Base-by-base conservation (phyloP, 2,113 vertebrate genomes). In the Pollachius pollachius region DNA sequence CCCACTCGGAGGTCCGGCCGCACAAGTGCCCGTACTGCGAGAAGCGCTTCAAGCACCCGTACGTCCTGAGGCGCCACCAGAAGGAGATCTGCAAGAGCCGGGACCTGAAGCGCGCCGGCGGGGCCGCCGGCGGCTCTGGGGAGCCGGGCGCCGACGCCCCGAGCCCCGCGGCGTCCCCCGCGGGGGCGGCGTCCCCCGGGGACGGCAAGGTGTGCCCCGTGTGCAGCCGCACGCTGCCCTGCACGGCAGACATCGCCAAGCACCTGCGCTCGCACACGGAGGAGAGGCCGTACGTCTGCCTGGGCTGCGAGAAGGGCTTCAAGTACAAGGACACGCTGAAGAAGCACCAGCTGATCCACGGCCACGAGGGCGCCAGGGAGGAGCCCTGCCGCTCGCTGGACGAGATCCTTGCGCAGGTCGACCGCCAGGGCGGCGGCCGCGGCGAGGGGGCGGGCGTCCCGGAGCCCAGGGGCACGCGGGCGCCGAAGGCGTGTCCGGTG, bases 311-410 rank as follows among this genome's bases (percentile, higher is more conserved):
- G 66, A 91, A 89, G 25, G 85, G 89, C 69, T 91, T 91, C 70
- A 91, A 91, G 75, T 91, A 90, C 84, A 84, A 77, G 65, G 89
- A 91, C 81, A 90, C 89, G 0, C 6, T 91, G 52, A 91, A 89
- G 76, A 91, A 91, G 75, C 89, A 91, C 34, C 89, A 91, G 78
- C 86, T 89, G 15, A 90, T 90, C 18, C 88, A 89, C 30, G 84
- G 88, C 0, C 89, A 91, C 23, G 88, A 91, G 62, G 89, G 89
- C 0, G 73, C 88, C 64, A 21, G 81, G 1, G 88, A 90, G 72
- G 89, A 91, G 13, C 57, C 82, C 65, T 82, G 74, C 76, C 89
- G 88, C 72, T 73, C 77, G 0, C 70, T 86, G 66, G 87, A 88
- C 2, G 68, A 89, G 79, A 89, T 90, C 15, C 37, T 89, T 69